Evolutionary conservation across 2,888 invertebrate species (phyloP).

Genomic region (Lepidochrysops patricia): DNA sequence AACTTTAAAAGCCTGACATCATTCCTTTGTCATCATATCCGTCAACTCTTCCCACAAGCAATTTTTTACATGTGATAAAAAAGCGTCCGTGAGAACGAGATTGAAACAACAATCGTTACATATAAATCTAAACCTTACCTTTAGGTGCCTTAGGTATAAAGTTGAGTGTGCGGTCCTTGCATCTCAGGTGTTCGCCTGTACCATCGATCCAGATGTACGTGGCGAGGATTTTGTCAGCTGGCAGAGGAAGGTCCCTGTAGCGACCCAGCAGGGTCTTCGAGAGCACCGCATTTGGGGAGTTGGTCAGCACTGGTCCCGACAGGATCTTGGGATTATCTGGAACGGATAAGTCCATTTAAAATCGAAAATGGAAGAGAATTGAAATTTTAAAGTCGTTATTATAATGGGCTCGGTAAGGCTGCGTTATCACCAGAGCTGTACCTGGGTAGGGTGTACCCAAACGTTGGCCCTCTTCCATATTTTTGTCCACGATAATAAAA

Average conservation of each 20-base stretch:
- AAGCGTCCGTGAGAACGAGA: too few species aligned
- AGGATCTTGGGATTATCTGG: conserved; percentile 67
- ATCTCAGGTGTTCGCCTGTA: conserved; percentile 88
- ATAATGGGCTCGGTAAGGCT: too few species aligned
- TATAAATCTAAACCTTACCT: conserved; percentile 67
- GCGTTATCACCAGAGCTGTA: too few species aligned
- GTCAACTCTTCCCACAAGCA: too few species aligned
- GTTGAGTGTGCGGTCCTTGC: conserved; percentile 91
- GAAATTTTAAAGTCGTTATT: too few species aligned
- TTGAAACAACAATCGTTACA: neutral
- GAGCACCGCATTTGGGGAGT: conserved; percentile 88
- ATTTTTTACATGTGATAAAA: too few species aligned
- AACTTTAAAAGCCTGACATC: too few species aligned
- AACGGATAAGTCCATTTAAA: conserved; percentile 15
- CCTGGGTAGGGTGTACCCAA: too few species aligned
- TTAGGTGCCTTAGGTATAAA: conserved; percentile 84
- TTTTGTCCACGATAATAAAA: too few species aligned
- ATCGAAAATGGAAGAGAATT: neutral
- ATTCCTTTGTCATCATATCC: too few species aligned
- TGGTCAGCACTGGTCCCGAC: conserved; percentile 65
- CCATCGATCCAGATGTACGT: conserved; percentile 98
- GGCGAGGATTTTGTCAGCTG: conserved; percentile 85
- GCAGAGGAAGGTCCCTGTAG: conserved; percentile 85
- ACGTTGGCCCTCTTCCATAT: too few species aligned
- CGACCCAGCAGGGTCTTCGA: conserved; percentile 83